Evolutionary conservation across 2,797 vertebrate genomes (phyloP).

Genomic region (Phoxinus dragarum): DNA sequence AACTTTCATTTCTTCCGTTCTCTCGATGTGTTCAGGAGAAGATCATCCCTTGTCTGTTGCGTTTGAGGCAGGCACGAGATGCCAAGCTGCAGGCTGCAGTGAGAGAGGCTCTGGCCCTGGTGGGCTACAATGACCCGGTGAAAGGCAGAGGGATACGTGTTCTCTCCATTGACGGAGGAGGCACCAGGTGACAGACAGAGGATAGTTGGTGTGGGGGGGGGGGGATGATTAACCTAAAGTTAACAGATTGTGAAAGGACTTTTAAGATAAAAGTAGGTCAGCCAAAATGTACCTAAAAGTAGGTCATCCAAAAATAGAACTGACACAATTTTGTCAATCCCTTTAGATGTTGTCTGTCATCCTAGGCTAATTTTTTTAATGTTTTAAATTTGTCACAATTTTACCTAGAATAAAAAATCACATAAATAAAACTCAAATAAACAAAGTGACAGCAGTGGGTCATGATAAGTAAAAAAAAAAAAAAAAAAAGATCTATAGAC

Average conservation of each 20-base stretch:
- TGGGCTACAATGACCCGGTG: constrained; percentile 91
- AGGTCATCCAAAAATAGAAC: constrained; percentile 43
- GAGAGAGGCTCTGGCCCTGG: constrained; percentile 89
- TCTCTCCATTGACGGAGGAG: constrained; percentile 93
- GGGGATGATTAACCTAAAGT: not conserved
- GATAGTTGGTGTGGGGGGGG: not conserved
- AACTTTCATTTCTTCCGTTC: not conserved
- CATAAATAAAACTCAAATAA: not conserved
- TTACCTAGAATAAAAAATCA: not conserved
- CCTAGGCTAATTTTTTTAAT: not conserved
- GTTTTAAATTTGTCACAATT: constrained; percentile 2
- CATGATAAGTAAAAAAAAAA: not conserved
- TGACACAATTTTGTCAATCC: constrained; percentile 30
- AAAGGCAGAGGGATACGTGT: constrained; percentile 92
- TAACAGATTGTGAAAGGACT: constrained; percentile 33
- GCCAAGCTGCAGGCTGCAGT: constrained; percentile 89
- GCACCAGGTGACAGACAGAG: constrained; percentile 81
- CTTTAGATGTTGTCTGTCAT: constrained; percentile 14
- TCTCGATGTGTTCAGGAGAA: constrained; percentile 76
- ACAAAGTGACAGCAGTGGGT: not conserved
- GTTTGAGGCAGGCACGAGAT: constrained; percentile 86
- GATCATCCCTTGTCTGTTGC: constrained; percentile 85
- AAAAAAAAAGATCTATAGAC: not conserved
- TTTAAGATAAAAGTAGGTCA: constrained; percentile 31
- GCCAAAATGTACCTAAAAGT: constrained; percentile 30